Percentiles rank a stretch among this genome's conserved stretches.
Evolutionary conservation across 1,140 invertebrate species (phyloP).

Genomic region (Achroia grisella): DNA sequence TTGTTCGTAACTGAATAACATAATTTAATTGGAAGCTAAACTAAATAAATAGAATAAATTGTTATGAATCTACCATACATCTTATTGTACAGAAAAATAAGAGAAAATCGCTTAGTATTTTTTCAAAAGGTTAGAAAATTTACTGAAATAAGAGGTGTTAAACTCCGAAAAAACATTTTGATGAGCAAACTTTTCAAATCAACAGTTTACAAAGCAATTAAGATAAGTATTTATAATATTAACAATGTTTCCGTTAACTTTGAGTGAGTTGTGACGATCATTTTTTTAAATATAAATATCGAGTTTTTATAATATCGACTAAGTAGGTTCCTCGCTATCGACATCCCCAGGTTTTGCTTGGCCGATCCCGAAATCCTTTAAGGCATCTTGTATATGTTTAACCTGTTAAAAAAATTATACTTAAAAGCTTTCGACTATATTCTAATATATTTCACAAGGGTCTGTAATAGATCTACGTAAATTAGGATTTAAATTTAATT

Average conservation of each 20-base stretch:
- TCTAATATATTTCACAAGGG: too few relatives aligned
- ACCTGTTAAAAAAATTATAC: slow-evolving; percentile 37
- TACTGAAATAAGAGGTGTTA: slow-evolving; percentile 9
- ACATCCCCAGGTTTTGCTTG: slow-evolving; percentile 39
- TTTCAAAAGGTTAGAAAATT: too few relatives aligned
- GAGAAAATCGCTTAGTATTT: too few relatives aligned
- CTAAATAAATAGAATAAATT: too few relatives aligned
- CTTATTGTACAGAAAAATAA: too few relatives aligned
- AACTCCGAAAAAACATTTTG: slow-evolving; percentile 20
- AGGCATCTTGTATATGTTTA: slow-evolving; percentile 59
- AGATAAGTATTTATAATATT: slow-evolving; percentile 28
- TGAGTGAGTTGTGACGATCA: slow-evolving; percentile 4
- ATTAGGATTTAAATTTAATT: too few relatives aligned
- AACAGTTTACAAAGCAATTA: slow-evolving; percentile 28
- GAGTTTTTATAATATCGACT: slow-evolving; percentile 16
- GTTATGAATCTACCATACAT: too few relatives aligned
- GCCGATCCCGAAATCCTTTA: slow-evolving; percentile 55
- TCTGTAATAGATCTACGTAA: too few relatives aligned
- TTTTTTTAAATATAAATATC: slow-evolving; percentile 11
- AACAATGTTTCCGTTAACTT: slow-evolving; percentile 6
- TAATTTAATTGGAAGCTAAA: too few relatives aligned
- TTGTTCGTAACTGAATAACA: too few relatives aligned
- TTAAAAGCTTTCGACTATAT: too few relatives aligned
- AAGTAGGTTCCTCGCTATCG: slow-evolving; percentile 45
- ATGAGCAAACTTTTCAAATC: slow-evolving; percentile 24